Percentiles rank a stretch among this genome's conserved stretches.
Conservation (phyloP, 2,797 vertebrate species). For the Alauda arvensis region DNA sequence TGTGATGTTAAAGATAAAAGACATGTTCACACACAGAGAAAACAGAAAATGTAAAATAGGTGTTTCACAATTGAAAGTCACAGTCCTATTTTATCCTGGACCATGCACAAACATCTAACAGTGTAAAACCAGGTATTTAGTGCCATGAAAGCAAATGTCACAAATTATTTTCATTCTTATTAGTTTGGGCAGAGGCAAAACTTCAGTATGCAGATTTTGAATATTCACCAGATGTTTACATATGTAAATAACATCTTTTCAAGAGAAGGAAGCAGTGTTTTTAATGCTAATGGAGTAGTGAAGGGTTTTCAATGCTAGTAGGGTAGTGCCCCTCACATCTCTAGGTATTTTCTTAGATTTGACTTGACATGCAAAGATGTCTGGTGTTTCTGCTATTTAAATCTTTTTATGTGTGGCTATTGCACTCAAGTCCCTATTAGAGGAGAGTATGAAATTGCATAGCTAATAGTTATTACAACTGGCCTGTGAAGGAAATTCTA, state of each 20-base stretch:
- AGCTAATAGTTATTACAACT: not conserved
- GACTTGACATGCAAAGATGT: not conserved
- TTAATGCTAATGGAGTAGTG: not conserved
- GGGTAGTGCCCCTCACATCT: not conserved
- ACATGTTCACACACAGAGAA: constrained; percentile 35
- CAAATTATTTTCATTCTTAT: not conserved
- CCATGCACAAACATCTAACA: not conserved
- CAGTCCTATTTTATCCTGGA: not conserved
- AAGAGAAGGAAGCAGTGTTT: not conserved
- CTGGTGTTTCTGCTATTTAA: not conserved
- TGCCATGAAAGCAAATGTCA: not conserved
- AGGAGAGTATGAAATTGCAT: not conserved
- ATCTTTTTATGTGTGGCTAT: not conserved
- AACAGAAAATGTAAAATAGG: constrained; percentile 49
- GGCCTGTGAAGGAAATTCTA: not conserved
- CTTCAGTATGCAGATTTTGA: not conserved
- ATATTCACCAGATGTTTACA: not conserved
- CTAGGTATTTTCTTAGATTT: not conserved
- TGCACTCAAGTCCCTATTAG: not conserved
- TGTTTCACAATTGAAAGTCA: not conserved
- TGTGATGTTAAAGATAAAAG: constrained; percentile 58
- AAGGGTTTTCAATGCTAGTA: not conserved
- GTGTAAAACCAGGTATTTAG: not conserved
- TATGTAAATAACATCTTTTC: not conserved
- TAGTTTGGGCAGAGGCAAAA: not conserved